A percentile compares a stretch with the other conserved stretches of the same genome.
Conservation (phyloP, 2,888 invertebrate species). For the Mimumesa dahlbomi region DNA sequence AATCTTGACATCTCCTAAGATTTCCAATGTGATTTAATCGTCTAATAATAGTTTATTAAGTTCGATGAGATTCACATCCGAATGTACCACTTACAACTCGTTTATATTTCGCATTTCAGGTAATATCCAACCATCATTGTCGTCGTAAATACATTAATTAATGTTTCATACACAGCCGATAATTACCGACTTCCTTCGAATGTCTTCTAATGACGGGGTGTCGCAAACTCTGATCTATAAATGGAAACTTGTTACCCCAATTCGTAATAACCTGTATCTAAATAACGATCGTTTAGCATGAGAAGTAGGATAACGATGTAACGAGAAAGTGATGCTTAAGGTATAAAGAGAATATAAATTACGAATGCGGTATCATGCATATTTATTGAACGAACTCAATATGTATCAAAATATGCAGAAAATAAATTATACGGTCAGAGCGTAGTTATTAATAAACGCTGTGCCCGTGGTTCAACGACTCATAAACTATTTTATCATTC, state of each 20-base stretch:
- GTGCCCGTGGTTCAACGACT: constrained; percentile 2
- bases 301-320: too few relatives aligned
- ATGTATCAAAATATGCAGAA: constrained; percentile 4
- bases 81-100: too few relatives aligned
- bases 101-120: too few relatives aligned
- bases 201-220: neutral
- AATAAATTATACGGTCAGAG: constrained; percentile 13
- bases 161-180: neutral
- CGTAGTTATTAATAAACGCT: constrained; percentile 23
- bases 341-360: constrained; percentile 10
- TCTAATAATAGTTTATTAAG: too few relatives aligned
- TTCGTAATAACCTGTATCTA: too few relatives aligned
- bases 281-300: too few relatives aligned
- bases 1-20: too few relatives aligned
- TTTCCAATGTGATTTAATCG: too few relatives aligned
- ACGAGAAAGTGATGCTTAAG: neutral
- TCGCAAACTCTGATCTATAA: neutral
- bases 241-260: too few relatives aligned
- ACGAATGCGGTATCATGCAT: neutral
- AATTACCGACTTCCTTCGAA: neutral
- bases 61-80: too few relatives aligned
- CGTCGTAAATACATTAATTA: neutral
- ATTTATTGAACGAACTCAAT: constrained; percentile 4
- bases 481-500: constrained; percentile 8
- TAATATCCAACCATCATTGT: too few relatives aligned